A percentile compares a stretch with the other conserved stretches of the same genome.
phyloP scores from a whole-genome alignment of 2,113 vertebrate genomes.

The Cottus gobio region DNA sequence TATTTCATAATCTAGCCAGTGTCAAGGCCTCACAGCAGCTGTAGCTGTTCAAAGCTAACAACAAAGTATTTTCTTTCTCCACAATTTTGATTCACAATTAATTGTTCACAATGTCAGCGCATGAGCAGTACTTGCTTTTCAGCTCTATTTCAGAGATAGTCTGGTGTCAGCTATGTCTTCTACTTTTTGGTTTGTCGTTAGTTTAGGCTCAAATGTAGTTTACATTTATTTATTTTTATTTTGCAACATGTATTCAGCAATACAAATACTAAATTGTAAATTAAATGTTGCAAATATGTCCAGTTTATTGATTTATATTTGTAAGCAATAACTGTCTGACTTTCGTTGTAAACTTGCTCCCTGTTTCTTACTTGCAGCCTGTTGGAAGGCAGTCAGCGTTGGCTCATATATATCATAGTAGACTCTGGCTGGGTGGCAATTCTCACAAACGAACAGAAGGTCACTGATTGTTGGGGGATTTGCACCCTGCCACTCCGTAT shows the following conservation, averaged over 20 bases:
- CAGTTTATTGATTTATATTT: background rate
- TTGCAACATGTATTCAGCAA: background rate
- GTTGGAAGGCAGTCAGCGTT: slow-evolving; percentile 84
- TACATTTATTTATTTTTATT: too few species aligned
- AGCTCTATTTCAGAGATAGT: background rate
- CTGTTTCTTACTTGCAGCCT: slow-evolving; percentile 76
- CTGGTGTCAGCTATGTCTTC: background rate
- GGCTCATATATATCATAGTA: slow-evolving; percentile 91
- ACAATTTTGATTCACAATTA: background rate
- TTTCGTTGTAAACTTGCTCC: background rate
- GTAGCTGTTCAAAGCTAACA: too few species aligned
- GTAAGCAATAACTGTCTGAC: background rate
- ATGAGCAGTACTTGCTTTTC: background rate
- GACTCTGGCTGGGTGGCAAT: slow-evolving; percentile 80
- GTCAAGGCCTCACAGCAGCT: too few species aligned
- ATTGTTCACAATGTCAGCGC: background rate
- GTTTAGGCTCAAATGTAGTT: too few species aligned
- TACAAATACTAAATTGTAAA: background rate
- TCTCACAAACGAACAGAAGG: slow-evolving; percentile 88
- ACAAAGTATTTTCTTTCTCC: too few species aligned
- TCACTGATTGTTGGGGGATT: slow-evolving; percentile 82
- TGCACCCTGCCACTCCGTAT: slow-evolving; percentile 81
- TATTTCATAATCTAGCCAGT: too few species aligned
- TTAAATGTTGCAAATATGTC: background rate
- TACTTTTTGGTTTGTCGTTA: background rate